Conservation (phyloP, 1,140 invertebrate species). For the Trichoplusia ni region DNA sequence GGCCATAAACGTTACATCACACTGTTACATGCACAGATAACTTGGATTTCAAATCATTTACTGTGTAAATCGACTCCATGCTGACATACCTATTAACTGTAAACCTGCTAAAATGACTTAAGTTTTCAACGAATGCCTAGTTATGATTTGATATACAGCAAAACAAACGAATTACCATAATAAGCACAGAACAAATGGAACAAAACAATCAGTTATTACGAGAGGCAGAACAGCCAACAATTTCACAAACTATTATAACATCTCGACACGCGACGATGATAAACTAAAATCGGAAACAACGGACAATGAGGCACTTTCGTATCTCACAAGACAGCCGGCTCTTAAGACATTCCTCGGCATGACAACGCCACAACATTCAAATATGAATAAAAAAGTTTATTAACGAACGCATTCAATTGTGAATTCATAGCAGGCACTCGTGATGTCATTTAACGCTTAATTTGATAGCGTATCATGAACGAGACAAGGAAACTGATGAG, state of each 20-base stretch:
- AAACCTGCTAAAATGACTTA: constrained; percentile 21
- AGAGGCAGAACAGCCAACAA: constrained; percentile 8
- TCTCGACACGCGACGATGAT: constrained; percentile 35
- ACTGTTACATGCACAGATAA: constrained; percentile 44
- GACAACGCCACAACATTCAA: constrained; percentile 38
- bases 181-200: constrained; percentile 12
- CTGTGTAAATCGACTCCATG: constrained; percentile 28
- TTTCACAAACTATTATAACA: constrained; percentile 22
- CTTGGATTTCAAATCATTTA: constrained; percentile 45
- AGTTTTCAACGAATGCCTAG: constrained; percentile 24
- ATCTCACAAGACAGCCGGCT: constrained; percentile 36
- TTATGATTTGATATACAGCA: too few relatives aligned
- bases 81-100: too few relatives aligned
- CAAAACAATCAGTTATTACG: constrained; percentile 8
- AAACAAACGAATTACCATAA: too few relatives aligned
- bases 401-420: constrained; percentile 63
- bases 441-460: constrained; percentile 55
- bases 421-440: constrained; percentile 48
- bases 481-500: constrained; percentile 35
- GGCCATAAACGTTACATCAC: constrained; percentile 58
- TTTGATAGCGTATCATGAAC: constrained; percentile 47
- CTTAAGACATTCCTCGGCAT: constrained; percentile 48
- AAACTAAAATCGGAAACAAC: constrained; percentile 48
- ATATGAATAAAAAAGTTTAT: constrained; percentile 51
- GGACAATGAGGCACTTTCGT: constrained; percentile 51